Evolutionary conservation across 1,140 invertebrate species (phyloP).

Genomic region (Brachionus asplanchnoidis): DNA sequence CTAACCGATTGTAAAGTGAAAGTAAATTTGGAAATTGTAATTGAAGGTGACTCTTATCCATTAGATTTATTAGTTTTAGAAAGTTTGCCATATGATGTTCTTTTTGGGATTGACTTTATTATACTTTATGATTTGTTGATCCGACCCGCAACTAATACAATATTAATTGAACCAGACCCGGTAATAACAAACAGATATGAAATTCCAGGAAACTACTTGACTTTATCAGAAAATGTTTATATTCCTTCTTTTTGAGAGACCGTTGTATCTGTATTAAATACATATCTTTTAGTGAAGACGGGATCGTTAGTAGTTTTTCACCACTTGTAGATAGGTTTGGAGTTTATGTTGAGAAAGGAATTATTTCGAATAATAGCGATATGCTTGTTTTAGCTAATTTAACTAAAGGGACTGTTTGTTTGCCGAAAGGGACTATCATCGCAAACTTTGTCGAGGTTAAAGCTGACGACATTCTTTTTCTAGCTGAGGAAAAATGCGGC

Average conservation of each 20-base stretch:
- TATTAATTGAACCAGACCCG: neutral
- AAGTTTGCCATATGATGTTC: neutral
- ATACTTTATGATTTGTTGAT: neutral
- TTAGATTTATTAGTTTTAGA: neutral
- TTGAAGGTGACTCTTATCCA: conserved; percentile 10
- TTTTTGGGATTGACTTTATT: conserved; percentile 20
- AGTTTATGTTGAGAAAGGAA: neutral
- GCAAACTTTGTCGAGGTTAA: neutral
- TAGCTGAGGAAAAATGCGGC: neutral
- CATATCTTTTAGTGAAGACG: neutral
- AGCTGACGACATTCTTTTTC: neutral
- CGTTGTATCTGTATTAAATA: neutral
- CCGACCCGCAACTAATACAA: neutral
- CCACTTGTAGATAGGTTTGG: neutral
- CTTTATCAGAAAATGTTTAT: neutral
- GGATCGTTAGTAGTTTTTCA: neutral
- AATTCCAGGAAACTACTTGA: neutral
- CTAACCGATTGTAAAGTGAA: neutral
- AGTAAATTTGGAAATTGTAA: neutral
- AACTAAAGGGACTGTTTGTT: neutral
- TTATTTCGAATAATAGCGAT: neutral
- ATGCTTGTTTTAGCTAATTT: neutral
- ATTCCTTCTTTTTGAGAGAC: neutral
- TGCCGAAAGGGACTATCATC: neutral
- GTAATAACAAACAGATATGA: neutral